A percentile compares a stretch with the other conserved stretches of the same genome.
Conservation (phyloP, 2,888 invertebrate genomes). For the Creontiades dilutus region DNA sequence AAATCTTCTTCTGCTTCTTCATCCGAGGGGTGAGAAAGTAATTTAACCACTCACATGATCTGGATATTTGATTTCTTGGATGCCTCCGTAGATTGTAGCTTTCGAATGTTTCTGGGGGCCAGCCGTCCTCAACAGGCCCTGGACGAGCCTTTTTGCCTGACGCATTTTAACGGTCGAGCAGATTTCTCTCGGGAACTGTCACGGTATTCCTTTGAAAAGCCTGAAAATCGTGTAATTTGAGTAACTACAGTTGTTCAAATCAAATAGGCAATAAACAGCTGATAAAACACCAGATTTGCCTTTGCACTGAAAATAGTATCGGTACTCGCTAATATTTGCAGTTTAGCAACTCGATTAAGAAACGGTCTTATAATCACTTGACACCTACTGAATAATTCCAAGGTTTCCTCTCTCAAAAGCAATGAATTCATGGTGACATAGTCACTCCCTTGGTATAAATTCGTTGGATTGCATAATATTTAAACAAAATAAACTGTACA, state of each 20-base stretch:
- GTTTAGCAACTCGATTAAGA: neutral
- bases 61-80: slow-evolving; percentile 53
- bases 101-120: neutral
- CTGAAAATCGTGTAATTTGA: too few species aligned
- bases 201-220: too few species aligned
- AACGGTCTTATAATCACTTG: neutral
- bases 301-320: too few species aligned
- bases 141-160: slow-evolving; percentile 45
- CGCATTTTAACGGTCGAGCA: neutral
- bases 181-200: too few species aligned
- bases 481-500: too few species aligned
- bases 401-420: neutral
- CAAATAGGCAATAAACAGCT: neutral
- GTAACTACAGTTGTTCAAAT: neutral
- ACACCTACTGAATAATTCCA: neutral
- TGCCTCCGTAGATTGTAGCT: slow-evolving; percentile 51
- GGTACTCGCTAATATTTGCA: neutral
- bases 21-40: neutral
- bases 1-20: too few species aligned
- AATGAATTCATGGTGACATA: too few species aligned
- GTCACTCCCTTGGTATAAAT: too few species aligned
- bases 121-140: slow-evolving; percentile 10
- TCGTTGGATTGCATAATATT: too few species aligned
- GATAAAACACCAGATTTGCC: neutral
- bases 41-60: slow-evolving; percentile 53